Evolutionary conservation across 30 jellyfish, hydroid and myxozoan genomes (phyloP).

Genomic region (Hydra vulgaris): DNA sequence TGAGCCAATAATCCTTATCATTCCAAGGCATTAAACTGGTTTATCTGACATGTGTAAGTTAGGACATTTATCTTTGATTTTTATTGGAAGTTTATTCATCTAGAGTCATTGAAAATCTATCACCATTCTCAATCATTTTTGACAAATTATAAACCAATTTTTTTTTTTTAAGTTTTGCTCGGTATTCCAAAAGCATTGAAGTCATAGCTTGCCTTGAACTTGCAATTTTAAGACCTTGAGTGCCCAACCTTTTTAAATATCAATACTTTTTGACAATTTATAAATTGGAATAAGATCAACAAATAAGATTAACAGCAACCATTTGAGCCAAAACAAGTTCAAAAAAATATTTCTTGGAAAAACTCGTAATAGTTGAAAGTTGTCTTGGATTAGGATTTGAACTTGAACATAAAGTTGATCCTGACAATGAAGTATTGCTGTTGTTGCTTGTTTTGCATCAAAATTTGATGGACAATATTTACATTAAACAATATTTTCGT

Average conservation of each 20-base stretch:
- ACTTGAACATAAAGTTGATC: neutral
- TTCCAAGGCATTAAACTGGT: too few relatives aligned
- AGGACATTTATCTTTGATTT: too few relatives aligned
- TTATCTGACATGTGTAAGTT: too few relatives aligned
- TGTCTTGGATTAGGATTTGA: too few relatives aligned
- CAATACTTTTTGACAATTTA: neutral
- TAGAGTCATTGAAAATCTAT: too few relatives aligned
- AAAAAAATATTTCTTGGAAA: neutral
- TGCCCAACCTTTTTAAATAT: neutral
- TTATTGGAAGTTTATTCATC: too few relatives aligned
- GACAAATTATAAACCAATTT: neutral
- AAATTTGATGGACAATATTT: too few relatives aligned
- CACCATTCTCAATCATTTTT: too few relatives aligned
- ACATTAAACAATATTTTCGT: too few relatives aligned
- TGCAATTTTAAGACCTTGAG: neutral
- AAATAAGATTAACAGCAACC: neutral
- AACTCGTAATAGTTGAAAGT: neutral
- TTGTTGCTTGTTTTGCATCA: too few relatives aligned
- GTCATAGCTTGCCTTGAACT: neutral
- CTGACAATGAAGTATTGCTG: neutral
- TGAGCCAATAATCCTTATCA: too few relatives aligned
- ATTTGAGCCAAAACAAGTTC: neutral
- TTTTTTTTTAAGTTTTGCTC: neutral
- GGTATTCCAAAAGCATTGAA: neutral
- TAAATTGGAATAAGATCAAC: neutral